Conservation (phyloP, 1,140 invertebrate species). For the Drosophila sp. region DNA sequence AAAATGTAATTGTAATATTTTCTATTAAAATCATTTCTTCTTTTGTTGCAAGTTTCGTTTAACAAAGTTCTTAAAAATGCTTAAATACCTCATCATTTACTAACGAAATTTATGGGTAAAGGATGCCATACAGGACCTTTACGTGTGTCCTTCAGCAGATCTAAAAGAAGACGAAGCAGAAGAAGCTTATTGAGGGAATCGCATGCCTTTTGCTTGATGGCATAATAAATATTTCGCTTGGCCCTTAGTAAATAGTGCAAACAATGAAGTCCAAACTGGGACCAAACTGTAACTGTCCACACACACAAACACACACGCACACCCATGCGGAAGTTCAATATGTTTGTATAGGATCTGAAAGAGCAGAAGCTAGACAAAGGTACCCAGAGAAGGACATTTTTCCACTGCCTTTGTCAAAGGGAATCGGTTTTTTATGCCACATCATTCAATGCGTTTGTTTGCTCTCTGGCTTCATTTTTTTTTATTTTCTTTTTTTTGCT, state of each 20-base stretch:
- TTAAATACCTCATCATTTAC: not conserved
- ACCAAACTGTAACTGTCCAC: conserved; percentile 6
- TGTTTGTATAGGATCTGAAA: conserved; percentile 66
- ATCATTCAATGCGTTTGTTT: conserved; percentile 63
- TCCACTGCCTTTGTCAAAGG: conserved; percentile 54
- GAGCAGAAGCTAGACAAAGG: conserved; percentile 43
- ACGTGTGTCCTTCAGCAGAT: conserved; percentile 18
- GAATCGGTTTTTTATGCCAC: conserved; percentile 69
- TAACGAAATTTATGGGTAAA: conserved; percentile 54
- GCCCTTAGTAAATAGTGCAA: conserved; percentile 63
- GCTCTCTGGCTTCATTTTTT: conserved; percentile 13
- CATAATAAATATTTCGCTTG: conserved; percentile 74
- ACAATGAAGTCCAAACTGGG: conserved; percentile 47
- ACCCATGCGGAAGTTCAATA: conserved; percentile 70
- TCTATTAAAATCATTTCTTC: not conserved
- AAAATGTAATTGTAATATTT: not conserved
- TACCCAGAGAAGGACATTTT: conserved; percentile 30
- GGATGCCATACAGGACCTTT: conserved; percentile 46
- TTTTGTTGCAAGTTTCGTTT: not conserved
- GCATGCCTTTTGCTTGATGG: conserved; percentile 71
- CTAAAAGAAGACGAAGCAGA: not conserved
- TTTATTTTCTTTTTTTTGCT: not conserved
- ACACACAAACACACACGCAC: not conserved
- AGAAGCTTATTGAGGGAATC: conserved; percentile 48
- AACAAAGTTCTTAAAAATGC: conserved; percentile 10